Percentiles rank a stretch among this genome's conserved stretches.
These are phyloP conservation scores for Cochlearius cochlearius DNA, from an alignment of 2,113 vertebrate genomes.

Conservation along the genomic window DNA sequence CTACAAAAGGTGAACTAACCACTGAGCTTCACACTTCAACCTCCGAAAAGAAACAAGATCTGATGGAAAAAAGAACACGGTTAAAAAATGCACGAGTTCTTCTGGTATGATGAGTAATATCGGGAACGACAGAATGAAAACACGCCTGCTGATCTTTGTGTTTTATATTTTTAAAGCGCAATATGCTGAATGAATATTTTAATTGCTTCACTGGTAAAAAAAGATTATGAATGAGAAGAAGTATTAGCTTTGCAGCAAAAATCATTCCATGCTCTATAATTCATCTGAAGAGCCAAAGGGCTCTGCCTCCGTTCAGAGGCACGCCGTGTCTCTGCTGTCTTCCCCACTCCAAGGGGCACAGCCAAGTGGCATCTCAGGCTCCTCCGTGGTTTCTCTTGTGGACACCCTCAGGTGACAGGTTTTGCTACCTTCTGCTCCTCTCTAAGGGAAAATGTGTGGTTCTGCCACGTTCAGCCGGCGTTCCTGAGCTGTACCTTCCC, in stretches of 20 bases:
- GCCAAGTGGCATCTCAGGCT: neutral
- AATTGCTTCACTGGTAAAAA: neutral
- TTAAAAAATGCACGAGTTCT: neutral
- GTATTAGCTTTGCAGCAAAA: neutral
- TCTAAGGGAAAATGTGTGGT: neutral
- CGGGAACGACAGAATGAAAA: neutral
- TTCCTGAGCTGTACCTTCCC: neutral
- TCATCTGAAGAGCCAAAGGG: neutral
- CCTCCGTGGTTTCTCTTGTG: neutral
- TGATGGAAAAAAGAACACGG: neutral
- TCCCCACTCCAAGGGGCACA: neutral
- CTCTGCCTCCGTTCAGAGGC: neutral
- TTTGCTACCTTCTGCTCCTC: neutral
- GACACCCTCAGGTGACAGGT: neutral
- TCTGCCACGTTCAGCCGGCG: neutral
- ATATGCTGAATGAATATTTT: conserved; percentile 28
- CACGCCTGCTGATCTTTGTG: neutral
- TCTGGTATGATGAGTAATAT: conserved; percentile 1
- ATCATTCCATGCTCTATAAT: neutral
- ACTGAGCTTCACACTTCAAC: neutral
- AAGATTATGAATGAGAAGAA: neutral
- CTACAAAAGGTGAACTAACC: conserved; percentile 12
- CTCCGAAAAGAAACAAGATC: neutral
- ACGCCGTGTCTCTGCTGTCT: neutral
- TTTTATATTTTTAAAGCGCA: conserved; percentile 16